Conservation (phyloP, 2,888 invertebrate genomes). For the Catocala fraxini region DNA sequence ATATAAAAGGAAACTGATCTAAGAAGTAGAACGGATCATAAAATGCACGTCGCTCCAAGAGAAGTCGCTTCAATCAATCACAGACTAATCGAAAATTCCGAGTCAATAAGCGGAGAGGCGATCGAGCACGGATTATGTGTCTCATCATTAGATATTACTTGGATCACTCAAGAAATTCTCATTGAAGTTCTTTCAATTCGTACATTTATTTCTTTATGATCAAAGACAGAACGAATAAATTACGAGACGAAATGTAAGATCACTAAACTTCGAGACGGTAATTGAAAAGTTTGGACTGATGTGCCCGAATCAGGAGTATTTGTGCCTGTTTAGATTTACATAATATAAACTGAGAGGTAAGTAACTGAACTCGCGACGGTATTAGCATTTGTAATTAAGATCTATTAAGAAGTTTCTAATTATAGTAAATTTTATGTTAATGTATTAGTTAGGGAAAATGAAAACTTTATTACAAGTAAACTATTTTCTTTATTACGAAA, state of each 20-base stretch:
- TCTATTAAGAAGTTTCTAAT: constrained; percentile 27
- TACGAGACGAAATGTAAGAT: constrained; percentile 61
- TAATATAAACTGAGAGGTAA: constrained; percentile 38
- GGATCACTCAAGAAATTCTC: constrained; percentile 61
- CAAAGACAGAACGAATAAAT: constrained; percentile 65
- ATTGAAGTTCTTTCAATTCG: constrained; percentile 65
- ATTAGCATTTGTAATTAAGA: constrained; percentile 44
- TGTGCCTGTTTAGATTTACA: constrained; percentile 49
- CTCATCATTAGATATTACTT: constrained; percentile 82
- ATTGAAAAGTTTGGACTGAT: constrained; percentile 64
- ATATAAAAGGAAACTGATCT: constrained; percentile 59
- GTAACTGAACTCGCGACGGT: constrained; percentile 32
- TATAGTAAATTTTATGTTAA: not conserved
- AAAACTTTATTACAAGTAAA: too few relatives aligned
- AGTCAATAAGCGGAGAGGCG: constrained; percentile 78
- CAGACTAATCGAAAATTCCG: constrained; percentile 85
- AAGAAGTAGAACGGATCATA: constrained; percentile 82
- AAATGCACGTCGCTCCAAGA: constrained; percentile 78
- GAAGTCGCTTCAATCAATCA: constrained; percentile 85
- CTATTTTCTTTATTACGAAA: too few relatives aligned
- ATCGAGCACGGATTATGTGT: constrained; percentile 79
- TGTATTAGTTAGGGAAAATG: not conserved
- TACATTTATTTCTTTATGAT: constrained; percentile 67
- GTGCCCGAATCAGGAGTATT: constrained; percentile 38
- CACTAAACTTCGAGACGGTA: constrained; percentile 62